These are phyloP conservation scores for Phylloscopus trochiloides DNA, from an alignment of 2,113 vertebrate genomes.

Conservation along the genomic window DNA sequence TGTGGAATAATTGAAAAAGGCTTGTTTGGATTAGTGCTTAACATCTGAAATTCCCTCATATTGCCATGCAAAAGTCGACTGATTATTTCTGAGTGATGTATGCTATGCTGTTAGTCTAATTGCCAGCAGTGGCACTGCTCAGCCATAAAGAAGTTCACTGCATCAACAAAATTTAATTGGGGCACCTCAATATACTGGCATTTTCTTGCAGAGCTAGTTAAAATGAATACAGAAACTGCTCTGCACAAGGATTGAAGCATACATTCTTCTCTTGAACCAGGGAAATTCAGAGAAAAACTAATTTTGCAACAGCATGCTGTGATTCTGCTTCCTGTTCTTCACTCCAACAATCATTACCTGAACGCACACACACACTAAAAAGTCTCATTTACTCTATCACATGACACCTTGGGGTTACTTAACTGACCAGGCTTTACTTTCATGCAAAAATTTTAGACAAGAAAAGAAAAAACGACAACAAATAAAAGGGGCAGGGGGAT, in stretches of 20 bases:
- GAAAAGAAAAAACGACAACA: background rate
- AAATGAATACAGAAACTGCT: conserved; percentile 7
- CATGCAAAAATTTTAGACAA: background rate
- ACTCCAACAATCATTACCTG: background rate
- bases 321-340: conserved; percentile 15
- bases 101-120: conserved; percentile 19
- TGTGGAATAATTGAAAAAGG: background rate
- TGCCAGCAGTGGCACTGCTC: conserved; percentile 14
- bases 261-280: conserved; percentile 42
- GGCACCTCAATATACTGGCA: conserved; percentile 26
- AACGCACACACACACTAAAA: background rate
- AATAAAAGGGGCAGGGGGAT: background rate
- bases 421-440: conserved; percentile 8
- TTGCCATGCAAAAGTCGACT: background rate
- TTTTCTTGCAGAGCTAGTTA: conserved; percentile 26
- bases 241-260: background rate
- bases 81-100: conserved; percentile 49
- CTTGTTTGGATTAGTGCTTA: background rate
- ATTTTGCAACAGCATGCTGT: conserved; percentile 16
- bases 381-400: conserved; percentile 7
- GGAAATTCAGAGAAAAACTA: conserved; percentile 33
- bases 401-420: conserved; percentile 37
- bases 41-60: background rate
- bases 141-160: conserved; percentile 15
- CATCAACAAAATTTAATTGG: conserved; percentile 69